phyloP scores from a whole-genome alignment of 35 echinoderm and acorn worm genomes.

The Patiria miniata region DNA sequence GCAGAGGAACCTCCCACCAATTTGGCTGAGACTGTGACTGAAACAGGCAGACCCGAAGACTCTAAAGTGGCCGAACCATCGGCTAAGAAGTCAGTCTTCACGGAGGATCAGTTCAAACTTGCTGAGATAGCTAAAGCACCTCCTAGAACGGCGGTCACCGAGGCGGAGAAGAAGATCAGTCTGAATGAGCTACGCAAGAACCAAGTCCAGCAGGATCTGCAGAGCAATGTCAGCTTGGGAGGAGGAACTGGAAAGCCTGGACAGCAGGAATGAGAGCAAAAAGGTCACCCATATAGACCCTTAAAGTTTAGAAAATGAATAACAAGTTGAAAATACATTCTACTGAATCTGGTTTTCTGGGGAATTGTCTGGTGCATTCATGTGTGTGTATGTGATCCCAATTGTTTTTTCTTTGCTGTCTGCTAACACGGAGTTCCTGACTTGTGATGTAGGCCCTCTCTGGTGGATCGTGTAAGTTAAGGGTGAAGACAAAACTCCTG shows the following conservation, averaged over 20 bases:
- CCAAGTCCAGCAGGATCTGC: conserved; percentile 11
- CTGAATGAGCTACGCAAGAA: conserved; percentile 36
- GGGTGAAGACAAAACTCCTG: too few species aligned
- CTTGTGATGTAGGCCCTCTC: too few species aligned
- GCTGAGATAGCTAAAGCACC: conserved; percentile 18
- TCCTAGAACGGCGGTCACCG: not conserved
- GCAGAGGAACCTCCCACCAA: not conserved
- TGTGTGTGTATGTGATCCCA: too few species aligned
- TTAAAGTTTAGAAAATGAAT: not conserved
- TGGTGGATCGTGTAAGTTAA: too few species aligned
- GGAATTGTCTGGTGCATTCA: not conserved
- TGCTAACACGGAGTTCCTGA: too few species aligned
- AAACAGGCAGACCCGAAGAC: not conserved
- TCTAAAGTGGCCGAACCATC: not conserved
- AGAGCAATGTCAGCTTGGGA: not conserved
- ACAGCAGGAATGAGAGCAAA: not conserved
- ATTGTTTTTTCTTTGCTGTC: too few species aligned
- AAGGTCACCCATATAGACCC: not conserved
- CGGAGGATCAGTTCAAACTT: conserved; percentile 31
- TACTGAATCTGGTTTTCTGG: conserved; percentile 1
- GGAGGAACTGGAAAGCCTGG: not conserved
- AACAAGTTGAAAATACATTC: not conserved
- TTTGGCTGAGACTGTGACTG: not conserved
- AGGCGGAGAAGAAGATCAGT: conserved; percentile 26
- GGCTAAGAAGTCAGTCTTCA: conserved; percentile 33